Conservation (phyloP, 2,797 vertebrate genomes). For the Acipenser transmontanus region DNA sequence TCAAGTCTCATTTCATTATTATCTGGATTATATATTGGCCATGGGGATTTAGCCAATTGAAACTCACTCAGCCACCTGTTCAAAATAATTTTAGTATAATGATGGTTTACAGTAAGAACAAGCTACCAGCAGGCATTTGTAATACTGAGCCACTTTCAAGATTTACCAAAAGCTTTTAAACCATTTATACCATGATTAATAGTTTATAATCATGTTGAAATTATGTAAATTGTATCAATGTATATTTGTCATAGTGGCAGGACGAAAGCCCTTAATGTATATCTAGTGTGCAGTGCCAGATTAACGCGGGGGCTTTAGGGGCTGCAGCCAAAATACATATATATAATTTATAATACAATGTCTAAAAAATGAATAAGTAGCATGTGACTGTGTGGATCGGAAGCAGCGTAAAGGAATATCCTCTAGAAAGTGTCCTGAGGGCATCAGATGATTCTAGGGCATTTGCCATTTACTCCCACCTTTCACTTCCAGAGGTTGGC, state of each 20-base stretch:
- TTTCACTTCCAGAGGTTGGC: too few species aligned
- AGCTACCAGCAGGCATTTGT: background rate
- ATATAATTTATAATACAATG: too few species aligned
- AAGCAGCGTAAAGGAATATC: too few species aligned
- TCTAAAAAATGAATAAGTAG: too few species aligned
- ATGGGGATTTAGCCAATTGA: background rate
- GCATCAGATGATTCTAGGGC: too few species aligned
- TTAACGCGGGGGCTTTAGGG: too few species aligned
- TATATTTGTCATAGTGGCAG: background rate
- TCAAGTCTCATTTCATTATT: background rate
- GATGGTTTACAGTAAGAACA: background rate
- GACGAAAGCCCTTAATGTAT: background rate
- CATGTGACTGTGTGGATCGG: too few species aligned
- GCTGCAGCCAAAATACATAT: too few species aligned
- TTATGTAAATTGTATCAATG: background rate
- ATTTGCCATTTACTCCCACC: too few species aligned
- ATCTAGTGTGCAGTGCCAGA: too few species aligned
- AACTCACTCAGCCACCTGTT: background rate
- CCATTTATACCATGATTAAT: background rate
- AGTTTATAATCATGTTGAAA: background rate
- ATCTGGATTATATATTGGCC: background rate
- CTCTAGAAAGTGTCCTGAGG: too few species aligned
- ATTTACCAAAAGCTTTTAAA: background rate
- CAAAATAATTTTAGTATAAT: too few species aligned
- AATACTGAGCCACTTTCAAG: background rate